phyloP scores from a whole-genome alignment of 2,888 invertebrate species.

The Pristionchus exspectatus region DNA sequence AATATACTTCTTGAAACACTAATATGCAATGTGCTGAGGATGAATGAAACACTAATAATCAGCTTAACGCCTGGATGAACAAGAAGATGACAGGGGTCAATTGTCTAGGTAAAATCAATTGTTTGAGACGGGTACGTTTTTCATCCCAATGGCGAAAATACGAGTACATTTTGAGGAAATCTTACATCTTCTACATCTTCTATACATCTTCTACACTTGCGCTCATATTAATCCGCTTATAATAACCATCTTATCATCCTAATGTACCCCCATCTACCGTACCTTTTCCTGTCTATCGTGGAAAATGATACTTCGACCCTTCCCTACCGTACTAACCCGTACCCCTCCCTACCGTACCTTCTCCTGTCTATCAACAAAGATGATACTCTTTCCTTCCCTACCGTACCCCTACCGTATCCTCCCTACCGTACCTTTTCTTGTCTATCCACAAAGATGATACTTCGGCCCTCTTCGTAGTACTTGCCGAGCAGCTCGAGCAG shows the following conservation, averaged over 20 bases:
- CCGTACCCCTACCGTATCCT: neutral
- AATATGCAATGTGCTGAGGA: no score
- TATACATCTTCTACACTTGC: neutral
- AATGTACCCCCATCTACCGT: neutral
- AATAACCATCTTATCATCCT: neutral
- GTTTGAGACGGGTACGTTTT: no score
- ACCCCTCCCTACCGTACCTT: neutral
- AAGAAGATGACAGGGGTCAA: no score
- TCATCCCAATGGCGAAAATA: no score
- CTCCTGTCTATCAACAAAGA: neutral
- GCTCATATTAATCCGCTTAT: neutral
- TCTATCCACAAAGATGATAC: conserved; percentile 97
- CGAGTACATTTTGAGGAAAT: no score
- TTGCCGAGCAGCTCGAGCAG: conserved; percentile 90
- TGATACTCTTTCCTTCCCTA: neutral
- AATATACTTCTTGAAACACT: no score
- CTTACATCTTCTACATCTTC: no score
- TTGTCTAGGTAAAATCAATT: no score
- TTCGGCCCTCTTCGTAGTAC: conserved; percentile 85
- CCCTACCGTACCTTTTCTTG: conserved; percentile 83
- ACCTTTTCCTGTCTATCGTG: neutral
- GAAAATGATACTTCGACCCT: neutral
- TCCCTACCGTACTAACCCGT: neutral
- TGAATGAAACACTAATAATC: no score
- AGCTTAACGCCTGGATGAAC: no score